Conservation (phyloP, 2,797 vertebrate genomes). For the Epinephelus coioides region DNA sequence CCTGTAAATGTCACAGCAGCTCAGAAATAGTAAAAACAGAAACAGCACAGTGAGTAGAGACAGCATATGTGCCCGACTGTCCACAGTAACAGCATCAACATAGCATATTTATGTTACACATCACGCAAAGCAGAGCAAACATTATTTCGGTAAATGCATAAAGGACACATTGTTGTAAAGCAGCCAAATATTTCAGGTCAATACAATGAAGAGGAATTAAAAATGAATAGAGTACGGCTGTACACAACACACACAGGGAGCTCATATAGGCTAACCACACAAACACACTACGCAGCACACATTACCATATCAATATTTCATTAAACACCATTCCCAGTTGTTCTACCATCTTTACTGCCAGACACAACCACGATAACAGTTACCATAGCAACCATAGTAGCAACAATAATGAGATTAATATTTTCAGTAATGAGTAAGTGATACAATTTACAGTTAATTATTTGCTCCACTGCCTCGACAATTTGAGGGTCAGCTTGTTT, state of each 20-base stretch:
- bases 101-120: conserved; percentile 9
- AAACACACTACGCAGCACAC: neutral
- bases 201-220: conserved; percentile 27
- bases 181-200: conserved; percentile 40
- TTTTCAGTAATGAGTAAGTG: neutral
- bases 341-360: conserved; percentile 20
- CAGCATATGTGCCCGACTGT: neutral
- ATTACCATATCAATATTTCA: conserved; percentile 64
- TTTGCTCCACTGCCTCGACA: neutral
- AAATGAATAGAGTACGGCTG: conserved; percentile 32
- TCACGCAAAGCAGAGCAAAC: conserved; percentile 16
- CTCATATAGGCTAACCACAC: conserved; percentile 48
- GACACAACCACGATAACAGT: conserved; percentile 9
- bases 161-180: neutral
- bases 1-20: conserved; percentile 33
- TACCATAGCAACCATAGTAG: neutral
- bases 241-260: conserved; percentile 36
- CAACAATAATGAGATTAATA: neutral
- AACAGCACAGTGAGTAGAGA: neutral
- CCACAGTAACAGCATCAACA: neutral
- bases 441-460: neutral
- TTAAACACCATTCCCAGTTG: conserved; percentile 14
- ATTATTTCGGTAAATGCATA: neutral
- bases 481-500: neutral
- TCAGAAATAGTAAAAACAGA: conserved; percentile 4